Percentiles rank a stretch among this genome's conserved stretches.
Conservation (phyloP, 2,797 vertebrate genomes). For the Trichosurus vulpecula region DNA sequence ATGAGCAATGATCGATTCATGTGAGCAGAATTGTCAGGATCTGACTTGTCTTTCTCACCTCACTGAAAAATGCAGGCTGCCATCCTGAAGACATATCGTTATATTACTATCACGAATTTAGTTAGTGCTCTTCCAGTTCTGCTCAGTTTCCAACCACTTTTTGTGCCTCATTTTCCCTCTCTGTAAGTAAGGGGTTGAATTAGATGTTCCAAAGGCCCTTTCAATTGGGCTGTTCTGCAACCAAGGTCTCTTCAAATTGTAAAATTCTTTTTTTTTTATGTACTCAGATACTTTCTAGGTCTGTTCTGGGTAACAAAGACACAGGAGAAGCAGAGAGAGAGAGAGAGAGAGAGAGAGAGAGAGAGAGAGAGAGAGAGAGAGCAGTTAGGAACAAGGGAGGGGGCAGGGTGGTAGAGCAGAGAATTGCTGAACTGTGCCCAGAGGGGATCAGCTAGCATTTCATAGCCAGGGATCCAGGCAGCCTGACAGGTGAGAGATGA, state of each 20-base stretch:
- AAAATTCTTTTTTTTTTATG: neutral
- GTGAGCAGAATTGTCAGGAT: neutral
- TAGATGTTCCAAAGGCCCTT: neutral
- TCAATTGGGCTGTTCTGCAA: neutral
- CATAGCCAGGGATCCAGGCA: neutral
- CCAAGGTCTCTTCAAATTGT: neutral
- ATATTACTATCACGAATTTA: too few species aligned
- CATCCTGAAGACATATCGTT: too few species aligned
- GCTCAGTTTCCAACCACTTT: neutral
- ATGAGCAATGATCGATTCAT: neutral
- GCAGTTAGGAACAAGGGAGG: neutral
- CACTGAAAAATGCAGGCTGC: neutral
- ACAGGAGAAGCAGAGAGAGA: neutral
- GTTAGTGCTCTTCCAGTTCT: neutral
- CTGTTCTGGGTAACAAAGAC: neutral
- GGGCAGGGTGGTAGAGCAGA: neutral
- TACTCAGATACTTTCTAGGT: neutral
- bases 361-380: too few species aligned
- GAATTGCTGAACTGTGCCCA: neutral
- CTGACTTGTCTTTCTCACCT: neutral
- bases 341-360: too few species aligned
- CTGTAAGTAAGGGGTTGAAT: neutral
- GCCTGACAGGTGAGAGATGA: neutral
- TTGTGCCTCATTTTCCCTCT: neutral
- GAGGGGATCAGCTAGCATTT: neutral